Conservation (phyloP, 2,888 invertebrate genomes). For the Luperina nickerlii region DNA sequence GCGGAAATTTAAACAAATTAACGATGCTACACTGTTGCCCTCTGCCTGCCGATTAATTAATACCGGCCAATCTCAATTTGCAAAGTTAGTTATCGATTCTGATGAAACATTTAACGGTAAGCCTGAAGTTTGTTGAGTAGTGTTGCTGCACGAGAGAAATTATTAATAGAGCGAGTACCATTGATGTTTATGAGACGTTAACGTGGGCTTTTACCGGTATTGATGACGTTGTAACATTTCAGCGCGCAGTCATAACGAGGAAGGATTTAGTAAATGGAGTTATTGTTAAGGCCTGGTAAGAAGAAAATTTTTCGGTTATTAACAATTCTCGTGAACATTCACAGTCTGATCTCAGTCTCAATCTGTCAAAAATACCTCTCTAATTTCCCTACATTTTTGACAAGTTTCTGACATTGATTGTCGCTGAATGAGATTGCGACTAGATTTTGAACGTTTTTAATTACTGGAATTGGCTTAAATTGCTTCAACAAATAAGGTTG, state of each 20-base stretch:
- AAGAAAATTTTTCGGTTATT: neutral
- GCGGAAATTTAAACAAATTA: conserved; percentile 70
- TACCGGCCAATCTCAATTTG: conserved; percentile 44
- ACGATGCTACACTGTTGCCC: conserved; percentile 31
- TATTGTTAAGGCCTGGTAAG: neutral
- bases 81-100: conserved; percentile 58
- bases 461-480: too few relatives aligned
- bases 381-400: too few relatives aligned
- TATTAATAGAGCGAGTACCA: conserved; percentile 33
- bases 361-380: too few relatives aligned
- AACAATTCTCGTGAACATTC: neutral
- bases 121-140: conserved; percentile 11
- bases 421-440: too few relatives aligned
- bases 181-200: conserved; percentile 43
- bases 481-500: too few relatives aligned
- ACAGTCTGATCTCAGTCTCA: too few relatives aligned
- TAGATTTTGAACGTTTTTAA: too few relatives aligned
- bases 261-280: conserved; percentile 22
- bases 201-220: neutral
- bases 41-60: conserved; percentile 40
- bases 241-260: conserved; percentile 3
- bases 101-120: conserved; percentile 34
- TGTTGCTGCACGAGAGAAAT: conserved; percentile 19
- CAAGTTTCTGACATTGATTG: too few relatives aligned
- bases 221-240: conserved; percentile 36